These are phyloP conservation scores for Brachionus manjavacas DNA, from an alignment of 1,140 invertebrate genomes.

Conservation along the genomic window DNA sequence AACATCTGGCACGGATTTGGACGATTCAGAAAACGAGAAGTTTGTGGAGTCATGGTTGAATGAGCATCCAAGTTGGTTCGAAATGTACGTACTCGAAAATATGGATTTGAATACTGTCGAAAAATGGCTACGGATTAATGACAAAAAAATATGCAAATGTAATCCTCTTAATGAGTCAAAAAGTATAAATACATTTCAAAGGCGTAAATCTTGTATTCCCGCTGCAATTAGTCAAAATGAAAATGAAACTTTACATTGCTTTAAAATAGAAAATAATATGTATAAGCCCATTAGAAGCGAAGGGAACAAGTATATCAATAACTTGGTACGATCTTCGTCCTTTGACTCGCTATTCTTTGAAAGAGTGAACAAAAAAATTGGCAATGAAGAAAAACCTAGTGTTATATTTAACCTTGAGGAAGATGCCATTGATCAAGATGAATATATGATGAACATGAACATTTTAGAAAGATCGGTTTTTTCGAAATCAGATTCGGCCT, in stretches of 20 bases:
- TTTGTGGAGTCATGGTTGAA: neutral
- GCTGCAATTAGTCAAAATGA: neutral
- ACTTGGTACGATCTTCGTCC: neutral
- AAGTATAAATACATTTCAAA: neutral
- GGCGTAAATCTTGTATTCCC: neutral
- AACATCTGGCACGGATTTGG: neutral
- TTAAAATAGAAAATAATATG: neutral
- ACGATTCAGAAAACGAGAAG: neutral
- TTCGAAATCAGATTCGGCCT: neutral
- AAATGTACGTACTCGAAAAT: neutral
- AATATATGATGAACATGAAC: neutral
- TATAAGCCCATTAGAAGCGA: neutral
- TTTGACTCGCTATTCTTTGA: neutral
- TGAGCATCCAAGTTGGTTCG: neutral
- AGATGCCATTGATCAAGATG: neutral
- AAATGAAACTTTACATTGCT: neutral
- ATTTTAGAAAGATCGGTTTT: constrained; percentile 5
- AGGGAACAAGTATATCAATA: neutral
- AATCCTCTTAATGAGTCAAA: neutral
- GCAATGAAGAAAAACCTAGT: neutral
- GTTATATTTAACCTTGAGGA: neutral
- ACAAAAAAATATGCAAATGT: constrained; percentile 1
- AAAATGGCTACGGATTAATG: neutral
- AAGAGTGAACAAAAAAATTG: neutral
- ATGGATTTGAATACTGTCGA: neutral